These are phyloP conservation scores for Platerodrilus igneus DNA, from an alignment of 2,888 invertebrate species.

Conservation along the genomic window DNA sequence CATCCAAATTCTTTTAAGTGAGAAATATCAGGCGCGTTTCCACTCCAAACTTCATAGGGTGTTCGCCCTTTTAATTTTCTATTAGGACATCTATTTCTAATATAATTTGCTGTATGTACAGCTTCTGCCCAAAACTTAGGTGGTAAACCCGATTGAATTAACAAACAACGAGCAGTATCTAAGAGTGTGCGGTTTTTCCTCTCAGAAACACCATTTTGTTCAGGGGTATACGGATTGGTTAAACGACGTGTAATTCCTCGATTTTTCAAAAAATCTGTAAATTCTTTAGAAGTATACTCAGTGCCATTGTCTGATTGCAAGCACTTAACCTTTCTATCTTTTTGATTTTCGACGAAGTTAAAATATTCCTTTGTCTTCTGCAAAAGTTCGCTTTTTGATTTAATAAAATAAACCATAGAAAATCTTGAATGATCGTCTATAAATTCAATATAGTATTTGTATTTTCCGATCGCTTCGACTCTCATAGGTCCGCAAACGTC, in stretches of 20 bases:
- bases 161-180: conserved; percentile 33
- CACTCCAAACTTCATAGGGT: too few relatives aligned
- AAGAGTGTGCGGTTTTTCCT: conserved; percentile 35
- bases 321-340: conserved; percentile 15
- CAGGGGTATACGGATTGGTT: conserved; percentile 24
- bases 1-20: too few relatives aligned
- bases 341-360: conserved; percentile 13
- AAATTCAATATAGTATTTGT: too few relatives aligned
- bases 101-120: conserved; percentile 34
- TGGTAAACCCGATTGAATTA: too few relatives aligned
- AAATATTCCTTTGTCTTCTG: too few relatives aligned
- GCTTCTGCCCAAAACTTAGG: conserved; percentile 39
- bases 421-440: too few relatives aligned
- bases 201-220: too few relatives aligned
- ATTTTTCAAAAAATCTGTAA: conserved; percentile 17
- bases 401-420: too few relatives aligned
- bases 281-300: conserved; percentile 21
- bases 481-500: too few relatives aligned
- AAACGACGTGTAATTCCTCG: conserved; percentile 24
- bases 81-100: conserved; percentile 36
- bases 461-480: too few relatives aligned
- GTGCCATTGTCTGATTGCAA: conserved; percentile 27
- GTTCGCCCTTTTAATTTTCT: conserved; percentile 22
- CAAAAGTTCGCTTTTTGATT: too few relatives aligned
- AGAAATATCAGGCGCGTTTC: conserved; percentile 26